These are phyloP conservation scores for Nasua narica DNA, from an alignment of 2,797 vertebrate genomes.

Conservation along the genomic window DNA sequence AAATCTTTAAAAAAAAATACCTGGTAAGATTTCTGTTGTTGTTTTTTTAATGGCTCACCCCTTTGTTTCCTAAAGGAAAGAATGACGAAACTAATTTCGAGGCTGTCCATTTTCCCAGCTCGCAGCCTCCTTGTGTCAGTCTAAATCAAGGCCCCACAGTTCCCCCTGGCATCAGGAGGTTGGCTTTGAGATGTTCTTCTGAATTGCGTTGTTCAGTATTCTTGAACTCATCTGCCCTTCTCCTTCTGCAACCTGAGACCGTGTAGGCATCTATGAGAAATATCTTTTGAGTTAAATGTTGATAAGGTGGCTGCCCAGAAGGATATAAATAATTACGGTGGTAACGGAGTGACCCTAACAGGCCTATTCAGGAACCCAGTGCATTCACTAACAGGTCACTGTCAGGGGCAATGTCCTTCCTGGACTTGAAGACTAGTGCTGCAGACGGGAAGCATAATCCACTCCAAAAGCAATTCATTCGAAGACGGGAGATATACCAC, in stretches of 20 bases:
- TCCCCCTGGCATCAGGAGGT: neutral
- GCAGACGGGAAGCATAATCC: neutral
- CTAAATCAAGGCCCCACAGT: neutral
- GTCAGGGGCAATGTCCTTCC: neutral
- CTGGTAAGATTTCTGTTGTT: neutral
- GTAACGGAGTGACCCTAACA: neutral
- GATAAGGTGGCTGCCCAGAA: neutral
- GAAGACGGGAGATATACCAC: neutral
- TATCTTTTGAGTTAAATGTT: neutral
- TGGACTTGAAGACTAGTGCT: neutral
- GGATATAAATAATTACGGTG: neutral
- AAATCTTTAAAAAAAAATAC: too few species aligned
- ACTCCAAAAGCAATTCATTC: neutral
- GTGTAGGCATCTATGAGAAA: neutral
- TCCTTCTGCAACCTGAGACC: neutral
- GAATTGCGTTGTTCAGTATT: neutral
- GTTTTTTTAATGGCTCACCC: neutral
- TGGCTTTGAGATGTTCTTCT: neutral
- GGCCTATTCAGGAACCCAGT: rapidly evolving
- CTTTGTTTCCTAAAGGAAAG: neutral
- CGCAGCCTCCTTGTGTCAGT: neutral
- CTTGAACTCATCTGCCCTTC: neutral
- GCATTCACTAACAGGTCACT: neutral
- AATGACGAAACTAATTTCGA: neutral
- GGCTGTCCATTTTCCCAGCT: neutral